A percentile compares a stretch with the other conserved stretches of the same genome.
Conservation (phyloP, 2,113 vertebrate species). For the Pogona vitticeps region DNA sequence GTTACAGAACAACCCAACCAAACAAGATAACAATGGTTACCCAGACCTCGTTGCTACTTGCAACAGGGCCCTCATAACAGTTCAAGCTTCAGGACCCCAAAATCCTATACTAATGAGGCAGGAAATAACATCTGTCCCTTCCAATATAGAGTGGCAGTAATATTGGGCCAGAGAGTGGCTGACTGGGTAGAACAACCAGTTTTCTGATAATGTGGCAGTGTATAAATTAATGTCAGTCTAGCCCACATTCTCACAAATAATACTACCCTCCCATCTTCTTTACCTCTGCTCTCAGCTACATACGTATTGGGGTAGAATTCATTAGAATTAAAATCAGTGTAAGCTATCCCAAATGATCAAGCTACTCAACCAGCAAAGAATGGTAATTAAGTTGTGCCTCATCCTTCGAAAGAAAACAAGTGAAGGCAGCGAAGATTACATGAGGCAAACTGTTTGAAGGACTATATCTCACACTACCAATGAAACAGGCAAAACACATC, state of each 20-base stretch:
- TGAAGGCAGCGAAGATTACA: background rate
- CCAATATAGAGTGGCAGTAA: background rate
- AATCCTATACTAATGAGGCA: background rate
- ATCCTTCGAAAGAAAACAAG: too few species aligned
- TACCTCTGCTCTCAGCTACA: background rate
- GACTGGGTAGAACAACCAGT: background rate
- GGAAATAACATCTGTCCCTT: background rate
- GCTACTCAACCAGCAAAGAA: background rate
- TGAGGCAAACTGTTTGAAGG: background rate
- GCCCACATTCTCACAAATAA: background rate
- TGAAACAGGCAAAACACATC: background rate
- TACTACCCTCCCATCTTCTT: too few species aligned
- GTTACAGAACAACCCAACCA: too few species aligned
- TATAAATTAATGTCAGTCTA: background rate
- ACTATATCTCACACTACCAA: background rate
- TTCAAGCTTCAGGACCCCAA: too few species aligned
- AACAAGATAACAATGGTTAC: too few species aligned
- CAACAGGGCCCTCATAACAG: too few species aligned
- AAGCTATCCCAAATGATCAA: background rate
- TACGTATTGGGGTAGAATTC: background rate
- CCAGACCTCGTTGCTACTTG: too few species aligned
- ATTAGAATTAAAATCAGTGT: background rate
- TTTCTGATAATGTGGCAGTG: background rate
- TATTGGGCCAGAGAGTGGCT: background rate
- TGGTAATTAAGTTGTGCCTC: background rate